phyloP scores from a whole-genome alignment of 2,113 vertebrate species.

The Eulemur macaco region DNA sequence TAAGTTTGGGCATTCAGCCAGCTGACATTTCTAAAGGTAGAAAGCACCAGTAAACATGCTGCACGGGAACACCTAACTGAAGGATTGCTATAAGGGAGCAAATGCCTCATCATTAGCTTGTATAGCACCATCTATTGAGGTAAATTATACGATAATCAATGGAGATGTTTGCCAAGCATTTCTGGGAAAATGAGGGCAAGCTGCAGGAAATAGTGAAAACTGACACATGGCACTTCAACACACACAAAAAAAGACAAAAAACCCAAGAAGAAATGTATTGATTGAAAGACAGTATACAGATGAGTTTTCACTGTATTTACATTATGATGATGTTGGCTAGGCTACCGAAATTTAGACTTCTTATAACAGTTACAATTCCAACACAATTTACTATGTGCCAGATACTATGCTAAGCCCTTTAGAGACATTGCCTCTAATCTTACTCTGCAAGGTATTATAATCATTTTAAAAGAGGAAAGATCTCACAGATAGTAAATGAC shows the following conservation, averaged over 20 bases:
- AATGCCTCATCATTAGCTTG: slow-evolving; percentile 7
- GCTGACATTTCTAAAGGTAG: slow-evolving; percentile 8
- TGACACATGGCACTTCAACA: background rate
- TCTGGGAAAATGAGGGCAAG: slow-evolving; percentile 54
- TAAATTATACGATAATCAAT: slow-evolving; percentile 43
- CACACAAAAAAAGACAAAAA: background rate
- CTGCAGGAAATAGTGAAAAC: slow-evolving; percentile 24
- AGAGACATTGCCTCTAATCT: background rate
- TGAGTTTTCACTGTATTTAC: slow-evolving; percentile 23
- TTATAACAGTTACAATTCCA: slow-evolving; percentile 17
- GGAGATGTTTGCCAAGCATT: slow-evolving; percentile 42
- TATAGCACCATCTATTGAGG: background rate
- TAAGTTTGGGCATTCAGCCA: background rate
- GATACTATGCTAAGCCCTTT: background rate
- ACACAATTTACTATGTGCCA: background rate
- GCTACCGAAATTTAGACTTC: slow-evolving; percentile 38
- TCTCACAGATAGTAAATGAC: background rate
- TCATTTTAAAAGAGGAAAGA: slow-evolving; percentile 38
- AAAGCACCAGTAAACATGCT: slow-evolving; percentile 21
- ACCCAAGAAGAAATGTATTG: background rate
- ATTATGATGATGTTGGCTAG: background rate
- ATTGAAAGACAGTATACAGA: background rate
- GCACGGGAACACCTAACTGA: background rate
- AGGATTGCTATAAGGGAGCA: background rate
- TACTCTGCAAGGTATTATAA: background rate